Evolutionary conservation across 1,140 invertebrate genomes (phyloP).

Genomic region (Megalopta genalis): DNA sequence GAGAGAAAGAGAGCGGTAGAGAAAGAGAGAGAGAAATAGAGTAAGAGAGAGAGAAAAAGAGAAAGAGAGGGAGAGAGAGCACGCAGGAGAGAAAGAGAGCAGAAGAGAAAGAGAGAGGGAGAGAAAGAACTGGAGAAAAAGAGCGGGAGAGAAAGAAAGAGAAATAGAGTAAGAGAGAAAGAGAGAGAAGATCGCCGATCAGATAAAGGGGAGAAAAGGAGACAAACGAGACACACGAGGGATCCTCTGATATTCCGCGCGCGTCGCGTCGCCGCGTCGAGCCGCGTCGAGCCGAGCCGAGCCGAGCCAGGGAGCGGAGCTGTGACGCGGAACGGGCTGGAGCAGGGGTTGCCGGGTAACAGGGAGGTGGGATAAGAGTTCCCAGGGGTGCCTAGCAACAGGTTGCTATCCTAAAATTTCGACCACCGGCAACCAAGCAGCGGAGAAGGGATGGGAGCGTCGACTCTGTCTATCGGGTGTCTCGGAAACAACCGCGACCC

Average conservation of each 20-base stretch:
- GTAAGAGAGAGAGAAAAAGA: no score
- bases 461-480: slow-evolving; percentile 11
- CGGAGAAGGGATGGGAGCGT: neutral
- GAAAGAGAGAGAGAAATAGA: no score
- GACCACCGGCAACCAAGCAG: slow-evolving; percentile 29
- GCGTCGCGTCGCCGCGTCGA: slow-evolving; percentile 8
- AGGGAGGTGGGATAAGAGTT: slow-evolving; percentile 67
- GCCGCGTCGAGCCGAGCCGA: no score
- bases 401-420: slow-evolving; percentile 76
- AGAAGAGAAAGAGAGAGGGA: neutral
- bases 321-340: neutral
- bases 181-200: neutral
- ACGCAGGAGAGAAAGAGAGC: no score
- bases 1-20: no score
- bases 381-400: slow-evolving; percentile 78
- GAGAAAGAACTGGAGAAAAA: no score
- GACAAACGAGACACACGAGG: slow-evolving; percentile 24
- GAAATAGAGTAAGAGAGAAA: no score
- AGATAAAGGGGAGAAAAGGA: neutral
- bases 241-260: slow-evolving; percentile 34
- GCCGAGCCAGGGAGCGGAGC: neutral
- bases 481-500: no score
- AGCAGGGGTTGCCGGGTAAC: slow-evolving; percentile 62
- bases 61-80: no score
- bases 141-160: no score